phyloP scores from a whole-genome alignment of 1,140 invertebrate genomes.

The Papilio helenus region DNA sequence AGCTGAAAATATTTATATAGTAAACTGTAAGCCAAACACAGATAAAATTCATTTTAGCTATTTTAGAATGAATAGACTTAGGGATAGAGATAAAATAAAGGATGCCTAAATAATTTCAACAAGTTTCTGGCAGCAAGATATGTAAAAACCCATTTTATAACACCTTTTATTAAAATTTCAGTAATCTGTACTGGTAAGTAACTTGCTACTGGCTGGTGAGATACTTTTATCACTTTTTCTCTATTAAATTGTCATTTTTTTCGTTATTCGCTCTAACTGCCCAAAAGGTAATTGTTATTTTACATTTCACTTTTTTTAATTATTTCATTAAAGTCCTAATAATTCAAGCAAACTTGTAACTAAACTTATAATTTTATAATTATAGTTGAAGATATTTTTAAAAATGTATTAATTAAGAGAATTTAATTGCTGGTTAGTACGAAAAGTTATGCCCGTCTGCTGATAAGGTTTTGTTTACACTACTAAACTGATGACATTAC shows the following conservation, averaged over 20 bases:
- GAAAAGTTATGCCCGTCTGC: no score
- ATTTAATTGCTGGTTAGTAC: neutral
- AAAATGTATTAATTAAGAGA: neutral
- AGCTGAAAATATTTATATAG: neutral
- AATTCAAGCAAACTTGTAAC: no score
- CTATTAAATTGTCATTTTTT: neutral
- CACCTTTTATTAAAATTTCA: no score
- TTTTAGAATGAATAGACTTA: neutral
- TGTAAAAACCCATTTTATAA: no score
- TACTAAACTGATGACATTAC: neutral
- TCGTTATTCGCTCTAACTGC: no score
- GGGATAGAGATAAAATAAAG: no score
- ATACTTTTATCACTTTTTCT: neutral
- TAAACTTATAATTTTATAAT: no score
- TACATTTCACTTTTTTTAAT: neutral
- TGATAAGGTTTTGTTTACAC: constrained; percentile 3
- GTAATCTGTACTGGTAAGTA: neutral
- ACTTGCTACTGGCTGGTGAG: neutral
- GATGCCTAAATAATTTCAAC: no score
- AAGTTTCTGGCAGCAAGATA: no score
- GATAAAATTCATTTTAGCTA: neutral
- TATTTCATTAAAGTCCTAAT: neutral
- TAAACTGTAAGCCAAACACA: neutral
- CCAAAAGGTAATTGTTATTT: neutral
- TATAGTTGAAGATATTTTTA: neutral